Conservation (phyloP, 2,797 vertebrate species). For the Allenopithecus nigroviridis region DNA sequence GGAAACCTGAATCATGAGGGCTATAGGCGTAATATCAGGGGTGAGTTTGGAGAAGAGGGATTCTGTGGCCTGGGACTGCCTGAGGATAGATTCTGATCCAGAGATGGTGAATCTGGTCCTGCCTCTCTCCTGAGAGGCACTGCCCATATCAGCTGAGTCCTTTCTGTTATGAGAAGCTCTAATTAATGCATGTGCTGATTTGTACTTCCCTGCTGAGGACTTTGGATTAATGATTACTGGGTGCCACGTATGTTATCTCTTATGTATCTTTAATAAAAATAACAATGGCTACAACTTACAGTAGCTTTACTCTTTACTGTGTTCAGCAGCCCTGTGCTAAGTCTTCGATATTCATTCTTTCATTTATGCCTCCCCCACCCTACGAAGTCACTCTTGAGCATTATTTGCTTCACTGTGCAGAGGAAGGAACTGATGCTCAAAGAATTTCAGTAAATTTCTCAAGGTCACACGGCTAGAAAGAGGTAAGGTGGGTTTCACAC, state of each 20-base stretch:
- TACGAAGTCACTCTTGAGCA: background rate
- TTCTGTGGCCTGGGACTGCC: background rate
- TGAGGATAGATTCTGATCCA: background rate
- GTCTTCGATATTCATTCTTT: constrained; percentile 22
- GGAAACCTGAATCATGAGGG: background rate
- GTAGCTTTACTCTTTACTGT: background rate
- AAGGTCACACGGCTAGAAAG: constrained; percentile 62
- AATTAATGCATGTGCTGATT: constrained; percentile 62
- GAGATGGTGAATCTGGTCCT: background rate
- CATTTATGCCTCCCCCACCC: background rate
- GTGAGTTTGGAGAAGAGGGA: background rate
- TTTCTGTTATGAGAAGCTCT: constrained; percentile 48
- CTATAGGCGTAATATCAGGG: background rate
- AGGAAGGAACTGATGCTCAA: constrained; percentile 50
- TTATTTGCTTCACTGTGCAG: background rate
- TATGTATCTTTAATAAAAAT: constrained; percentile 73
- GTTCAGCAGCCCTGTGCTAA: constrained; percentile 5
- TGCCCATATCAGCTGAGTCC: background rate
- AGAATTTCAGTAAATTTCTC: constrained; percentile 64
- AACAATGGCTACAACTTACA: constrained; percentile 49
- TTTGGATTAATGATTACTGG: constrained; percentile 56
- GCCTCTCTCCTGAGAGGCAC: background rate
- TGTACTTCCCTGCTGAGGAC: constrained; percentile 52
- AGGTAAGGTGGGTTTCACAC: constrained; percentile 57
- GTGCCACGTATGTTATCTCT: constrained; percentile 23